Conservation (phyloP, 35 echinoderm and acorn worm species). For the Ophiothrix spiculata region DNA sequence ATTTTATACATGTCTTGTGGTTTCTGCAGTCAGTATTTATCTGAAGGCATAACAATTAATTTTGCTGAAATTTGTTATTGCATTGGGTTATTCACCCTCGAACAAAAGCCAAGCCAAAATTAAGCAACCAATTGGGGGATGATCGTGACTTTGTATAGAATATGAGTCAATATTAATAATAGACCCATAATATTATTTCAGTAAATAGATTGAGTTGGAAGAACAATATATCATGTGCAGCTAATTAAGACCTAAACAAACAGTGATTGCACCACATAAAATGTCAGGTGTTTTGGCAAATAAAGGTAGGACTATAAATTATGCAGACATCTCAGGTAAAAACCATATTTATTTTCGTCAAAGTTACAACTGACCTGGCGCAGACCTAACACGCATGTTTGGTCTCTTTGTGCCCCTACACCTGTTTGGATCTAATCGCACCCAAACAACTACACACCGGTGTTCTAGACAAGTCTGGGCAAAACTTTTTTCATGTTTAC, state of each 20-base stretch:
- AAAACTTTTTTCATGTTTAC: constrained; percentile 12
- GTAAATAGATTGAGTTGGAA: neutral
- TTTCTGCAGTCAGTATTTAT: too few species aligned
- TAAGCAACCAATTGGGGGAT: too few species aligned
- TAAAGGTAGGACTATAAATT: neutral
- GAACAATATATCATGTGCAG: neutral
- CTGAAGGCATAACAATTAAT: too few species aligned
- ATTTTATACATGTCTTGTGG: neutral
- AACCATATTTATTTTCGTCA: neutral
- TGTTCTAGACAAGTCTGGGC: neutral
- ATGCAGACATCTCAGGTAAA: neutral
- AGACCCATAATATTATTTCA: neutral
- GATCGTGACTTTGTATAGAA: too few species aligned
- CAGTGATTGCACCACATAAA: neutral
- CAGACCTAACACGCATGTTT: neutral
- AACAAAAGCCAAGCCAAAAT: too few species aligned
- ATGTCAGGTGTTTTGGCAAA: neutral
- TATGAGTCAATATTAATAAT: neutral
- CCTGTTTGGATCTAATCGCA: neutral
- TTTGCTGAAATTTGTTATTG: neutral
- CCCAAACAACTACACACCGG: neutral
- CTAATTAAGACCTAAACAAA: neutral
- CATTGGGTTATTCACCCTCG: neutral
- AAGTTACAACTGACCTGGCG: neutral
- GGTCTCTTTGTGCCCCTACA: neutral